phyloP scores from a whole-genome alignment of 2,113 vertebrate genomes.

The Podarcis cretensis region DNA sequence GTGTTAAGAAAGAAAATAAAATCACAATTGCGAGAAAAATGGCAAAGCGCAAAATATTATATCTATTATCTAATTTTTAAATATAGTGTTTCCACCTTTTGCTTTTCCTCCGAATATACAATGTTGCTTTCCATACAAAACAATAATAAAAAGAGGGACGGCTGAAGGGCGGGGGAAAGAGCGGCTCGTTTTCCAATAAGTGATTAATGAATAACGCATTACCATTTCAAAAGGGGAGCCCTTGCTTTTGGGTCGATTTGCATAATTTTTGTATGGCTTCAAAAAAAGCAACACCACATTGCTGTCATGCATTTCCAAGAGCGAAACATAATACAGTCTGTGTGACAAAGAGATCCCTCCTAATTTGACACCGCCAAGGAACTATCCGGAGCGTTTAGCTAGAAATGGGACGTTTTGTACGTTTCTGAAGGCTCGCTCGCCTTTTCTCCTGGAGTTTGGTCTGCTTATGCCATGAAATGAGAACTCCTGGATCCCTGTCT shows the following conservation, averaged over 20 bases:
- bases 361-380: slow-evolving; percentile 48
- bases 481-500: not conserved
- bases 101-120: slow-evolving; percentile 25
- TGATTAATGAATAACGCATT: slow-evolving; percentile 57
- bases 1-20: not conserved
- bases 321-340: slow-evolving; percentile 39
- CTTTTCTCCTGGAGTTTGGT: not conserved
- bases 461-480: not conserved
- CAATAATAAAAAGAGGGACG: not conserved
- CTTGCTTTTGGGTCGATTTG: slow-evolving; percentile 61
- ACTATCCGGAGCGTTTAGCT: slow-evolving; percentile 52
- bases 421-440: not conserved
- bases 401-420: slow-evolving; percentile 21
- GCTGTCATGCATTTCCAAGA: slow-evolving; percentile 52
- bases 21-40: not conserved
- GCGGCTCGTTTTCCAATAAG: slow-evolving; percentile 55
- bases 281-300: slow-evolving; percentile 25
- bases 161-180: not conserved
- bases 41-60: slow-evolving; percentile 35
- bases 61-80: slow-evolving; percentile 17
- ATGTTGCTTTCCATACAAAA: slow-evolving; percentile 10
- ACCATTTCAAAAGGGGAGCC: slow-evolving; percentile 69
- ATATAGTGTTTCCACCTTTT: not conserved
- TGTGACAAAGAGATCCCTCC: slow-evolving; percentile 42
- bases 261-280: slow-evolving; percentile 63